Percentiles rank a stretch among this genome's conserved stretches.
These are phyloP conservation scores for Bimastos eiseni DNA, from an alignment of 2,888 invertebrate species.

Conservation along the genomic window DNA sequence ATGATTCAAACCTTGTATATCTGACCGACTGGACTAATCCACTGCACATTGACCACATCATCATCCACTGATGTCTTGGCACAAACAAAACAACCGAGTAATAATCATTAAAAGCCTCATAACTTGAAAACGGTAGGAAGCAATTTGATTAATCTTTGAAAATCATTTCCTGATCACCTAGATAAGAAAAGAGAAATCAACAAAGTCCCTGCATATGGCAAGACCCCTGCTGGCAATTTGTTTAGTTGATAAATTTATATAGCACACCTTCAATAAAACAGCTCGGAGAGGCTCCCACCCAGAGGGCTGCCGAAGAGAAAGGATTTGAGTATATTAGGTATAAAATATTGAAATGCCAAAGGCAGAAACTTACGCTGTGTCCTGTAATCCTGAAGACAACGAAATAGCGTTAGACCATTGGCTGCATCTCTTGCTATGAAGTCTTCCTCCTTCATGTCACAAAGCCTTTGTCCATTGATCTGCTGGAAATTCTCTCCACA, in stretches of 20 bases:
- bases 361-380: neutral
- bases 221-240: neutral
- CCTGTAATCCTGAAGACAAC: constrained; percentile 15
- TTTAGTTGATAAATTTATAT: too few relatives aligned
- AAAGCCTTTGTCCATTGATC: constrained; percentile 25
- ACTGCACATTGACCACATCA: too few relatives aligned
- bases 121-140: neutral
- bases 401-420: constrained; percentile 25
- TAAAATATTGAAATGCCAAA: neutral
- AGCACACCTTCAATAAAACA: too few relatives aligned
- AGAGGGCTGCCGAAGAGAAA: too few relatives aligned
- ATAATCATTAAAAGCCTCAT: too few relatives aligned
- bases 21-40: too few relatives aligned
- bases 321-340: too few relatives aligned
- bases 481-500: constrained; percentile 34
- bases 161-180: neutral
- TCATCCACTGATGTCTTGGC: too few relatives aligned
- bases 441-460: constrained; percentile 31
- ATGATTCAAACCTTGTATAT: too few relatives aligned
- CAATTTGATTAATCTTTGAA: neutral
- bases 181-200: neutral
- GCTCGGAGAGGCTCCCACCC: too few relatives aligned
- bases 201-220: neutral
- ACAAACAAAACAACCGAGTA: too few relatives aligned
- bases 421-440: constrained; percentile 21